Conservation (phyloP, 1,140 invertebrate genomes). For the Hermatobates lingyangjiaoensis region DNA sequence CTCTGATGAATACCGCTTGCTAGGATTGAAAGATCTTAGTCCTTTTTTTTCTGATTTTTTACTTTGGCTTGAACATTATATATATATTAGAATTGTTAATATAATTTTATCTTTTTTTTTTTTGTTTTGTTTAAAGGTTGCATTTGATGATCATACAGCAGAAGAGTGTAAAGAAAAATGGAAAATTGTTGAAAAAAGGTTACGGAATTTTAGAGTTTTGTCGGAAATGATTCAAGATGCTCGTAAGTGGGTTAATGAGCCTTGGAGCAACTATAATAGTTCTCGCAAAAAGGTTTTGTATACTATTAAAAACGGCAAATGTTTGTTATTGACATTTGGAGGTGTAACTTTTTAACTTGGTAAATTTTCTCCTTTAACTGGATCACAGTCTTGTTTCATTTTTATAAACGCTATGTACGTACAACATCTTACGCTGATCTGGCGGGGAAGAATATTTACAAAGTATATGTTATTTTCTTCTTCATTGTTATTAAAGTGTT, state of each 20-base stretch:
- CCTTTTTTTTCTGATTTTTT: not conserved
- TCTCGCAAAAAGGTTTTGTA: constrained; percentile 16
- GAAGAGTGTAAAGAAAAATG: constrained; percentile 24
- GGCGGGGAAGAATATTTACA: too few species aligned
- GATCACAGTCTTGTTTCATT: too few species aligned
- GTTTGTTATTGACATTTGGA: too few species aligned
- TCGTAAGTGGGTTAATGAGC: constrained; percentile 23
- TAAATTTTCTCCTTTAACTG: too few species aligned
- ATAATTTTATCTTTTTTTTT: not conserved
- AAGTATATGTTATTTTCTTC: too few species aligned
- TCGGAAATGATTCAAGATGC: constrained; percentile 25
- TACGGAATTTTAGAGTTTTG: constrained; percentile 24
- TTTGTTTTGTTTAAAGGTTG: constrained; percentile 6
- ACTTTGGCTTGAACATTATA: not conserved
- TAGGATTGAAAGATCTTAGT: not conserved
- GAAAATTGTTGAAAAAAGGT: constrained; percentile 20
- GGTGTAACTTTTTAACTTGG: too few species aligned
- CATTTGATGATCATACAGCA: constrained; percentile 11
- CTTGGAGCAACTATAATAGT: constrained; percentile 23
- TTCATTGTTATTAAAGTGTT: too few species aligned
- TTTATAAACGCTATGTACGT: too few species aligned
- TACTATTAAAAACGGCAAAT: not conserved
- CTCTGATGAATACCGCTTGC: not conserved
- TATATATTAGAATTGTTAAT: not conserved
- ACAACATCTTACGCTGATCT: too few species aligned